Conservation (phyloP, 2,113 vertebrate genomes). For the Passer montanus region DNA sequence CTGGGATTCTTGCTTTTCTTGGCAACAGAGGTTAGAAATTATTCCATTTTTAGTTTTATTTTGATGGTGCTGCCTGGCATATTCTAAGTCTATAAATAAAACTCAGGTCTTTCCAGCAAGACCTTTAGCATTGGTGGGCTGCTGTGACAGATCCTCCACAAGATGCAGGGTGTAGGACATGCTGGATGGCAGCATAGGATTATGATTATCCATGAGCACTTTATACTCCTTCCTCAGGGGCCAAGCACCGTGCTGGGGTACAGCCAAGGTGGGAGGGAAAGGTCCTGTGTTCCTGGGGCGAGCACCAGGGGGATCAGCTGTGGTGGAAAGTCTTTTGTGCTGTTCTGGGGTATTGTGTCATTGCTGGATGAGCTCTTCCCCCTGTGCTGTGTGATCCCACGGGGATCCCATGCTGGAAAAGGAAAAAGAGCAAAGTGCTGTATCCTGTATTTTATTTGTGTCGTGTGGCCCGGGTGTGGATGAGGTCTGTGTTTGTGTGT, state of each 20-base stretch:
- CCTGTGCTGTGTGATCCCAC: neutral
- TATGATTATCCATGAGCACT: neutral
- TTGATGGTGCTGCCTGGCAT: neutral
- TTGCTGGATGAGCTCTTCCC: neutral
- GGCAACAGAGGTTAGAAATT: neutral
- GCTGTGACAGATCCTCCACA: neutral
- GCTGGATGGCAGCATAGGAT: neutral
- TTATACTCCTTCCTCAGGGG: slow-evolving; percentile 31
- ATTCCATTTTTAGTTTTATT: neutral
- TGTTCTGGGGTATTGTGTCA: neutral
- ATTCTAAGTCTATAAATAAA: neutral
- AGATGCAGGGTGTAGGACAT: accelerated
- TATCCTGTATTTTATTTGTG: neutral
- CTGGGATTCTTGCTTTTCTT: neutral
- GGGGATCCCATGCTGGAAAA: neutral
- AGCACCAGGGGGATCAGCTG: neutral
- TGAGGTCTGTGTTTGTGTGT: neutral
- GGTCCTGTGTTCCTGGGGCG: neutral
- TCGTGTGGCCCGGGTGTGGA: neutral
- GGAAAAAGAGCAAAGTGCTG: neutral
- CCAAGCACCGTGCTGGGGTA: neutral
- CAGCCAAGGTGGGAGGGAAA: neutral
- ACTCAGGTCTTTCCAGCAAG: neutral
- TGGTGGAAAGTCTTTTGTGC: neutral
- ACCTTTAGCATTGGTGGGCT: neutral